Percentiles rank a stretch among this genome's conserved stretches.
phyloP scores from a whole-genome alignment of 92 coral and sea anemone genomes.

The Phenganax stokvisi region DNA sequence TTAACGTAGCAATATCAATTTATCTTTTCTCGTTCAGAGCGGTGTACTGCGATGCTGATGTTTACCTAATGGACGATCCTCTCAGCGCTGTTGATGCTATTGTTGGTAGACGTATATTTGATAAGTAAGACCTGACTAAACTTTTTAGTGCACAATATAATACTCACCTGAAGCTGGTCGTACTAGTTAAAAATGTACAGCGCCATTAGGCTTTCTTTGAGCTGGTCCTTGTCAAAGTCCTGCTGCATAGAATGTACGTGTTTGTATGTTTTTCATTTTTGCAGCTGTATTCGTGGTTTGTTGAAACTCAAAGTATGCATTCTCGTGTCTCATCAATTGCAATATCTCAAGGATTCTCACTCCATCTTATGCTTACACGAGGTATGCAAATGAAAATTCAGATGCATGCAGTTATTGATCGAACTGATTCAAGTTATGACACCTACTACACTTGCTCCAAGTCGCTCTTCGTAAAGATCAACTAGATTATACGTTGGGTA shows the following conservation, averaged over 20 bases:
- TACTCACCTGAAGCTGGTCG: neutral
- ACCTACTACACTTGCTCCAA: too few relatives aligned
- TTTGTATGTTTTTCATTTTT: neutral
- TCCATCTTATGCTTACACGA: slow-evolving; percentile 68
- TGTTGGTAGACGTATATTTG: slow-evolving; percentile 30
- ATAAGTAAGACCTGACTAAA: slow-evolving; percentile 17
- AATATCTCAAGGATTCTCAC: slow-evolving; percentile 71
- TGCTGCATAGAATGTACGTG: neutral
- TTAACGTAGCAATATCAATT: neutral
- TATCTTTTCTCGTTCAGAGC: neutral
- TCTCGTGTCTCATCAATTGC: slow-evolving; percentile 91
- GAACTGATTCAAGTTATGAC: too few relatives aligned
- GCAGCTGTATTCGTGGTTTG: slow-evolving; percentile 75
- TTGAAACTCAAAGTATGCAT: slow-evolving; percentile 67
- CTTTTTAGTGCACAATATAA: neutral
- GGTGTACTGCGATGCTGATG: slow-evolving; percentile 23
- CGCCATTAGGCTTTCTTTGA: neutral
- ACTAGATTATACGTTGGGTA: too few relatives aligned
- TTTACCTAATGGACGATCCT: slow-evolving; percentile 37
- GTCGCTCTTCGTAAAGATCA: too few relatives aligned
- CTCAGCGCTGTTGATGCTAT: slow-evolving; percentile 31
- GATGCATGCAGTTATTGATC: neutral
- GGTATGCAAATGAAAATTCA: slow-evolving; percentile 44
- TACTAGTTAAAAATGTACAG: neutral
- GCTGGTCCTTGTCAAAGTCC: too few relatives aligned